Conservation (phyloP, 2,113 vertebrate genomes). For the Halcyon senegalensis region DNA sequence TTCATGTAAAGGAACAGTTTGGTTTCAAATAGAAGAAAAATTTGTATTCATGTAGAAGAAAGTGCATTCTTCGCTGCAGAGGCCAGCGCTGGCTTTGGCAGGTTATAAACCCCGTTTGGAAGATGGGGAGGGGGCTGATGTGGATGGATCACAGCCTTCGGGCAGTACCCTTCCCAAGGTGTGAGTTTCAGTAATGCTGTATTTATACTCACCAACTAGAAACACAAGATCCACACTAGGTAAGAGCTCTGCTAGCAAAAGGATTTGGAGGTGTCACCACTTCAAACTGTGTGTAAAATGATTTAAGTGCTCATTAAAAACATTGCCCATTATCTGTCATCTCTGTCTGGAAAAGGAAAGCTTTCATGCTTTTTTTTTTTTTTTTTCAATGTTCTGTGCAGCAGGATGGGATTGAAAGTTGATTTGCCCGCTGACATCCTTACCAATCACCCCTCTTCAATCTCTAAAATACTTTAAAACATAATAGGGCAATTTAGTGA, state of each 20-base stretch:
- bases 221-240: background rate
- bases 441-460: background rate
- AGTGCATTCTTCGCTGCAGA: background rate
- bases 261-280: background rate
- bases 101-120: rapidly evolving
- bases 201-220: background rate
- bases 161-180: background rate
- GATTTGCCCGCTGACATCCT: background rate
- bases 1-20: background rate
- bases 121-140: background rate
- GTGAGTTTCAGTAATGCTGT: background rate
- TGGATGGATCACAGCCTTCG: background rate
- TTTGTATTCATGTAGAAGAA: background rate
- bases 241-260: background rate
- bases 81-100: background rate
- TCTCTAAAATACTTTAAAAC: background rate
- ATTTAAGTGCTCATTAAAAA: background rate
- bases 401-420: background rate
- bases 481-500: background rate
- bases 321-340: background rate
- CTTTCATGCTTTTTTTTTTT: background rate
- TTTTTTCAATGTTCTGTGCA: background rate
- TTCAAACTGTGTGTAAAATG: background rate
- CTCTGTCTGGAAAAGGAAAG: background rate
- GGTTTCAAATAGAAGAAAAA: background rate